Percentiles rank a stretch among this genome's conserved stretches.
Conservation (phyloP, 2,797 vertebrate species). For the Adelosebastes latens region DNA sequence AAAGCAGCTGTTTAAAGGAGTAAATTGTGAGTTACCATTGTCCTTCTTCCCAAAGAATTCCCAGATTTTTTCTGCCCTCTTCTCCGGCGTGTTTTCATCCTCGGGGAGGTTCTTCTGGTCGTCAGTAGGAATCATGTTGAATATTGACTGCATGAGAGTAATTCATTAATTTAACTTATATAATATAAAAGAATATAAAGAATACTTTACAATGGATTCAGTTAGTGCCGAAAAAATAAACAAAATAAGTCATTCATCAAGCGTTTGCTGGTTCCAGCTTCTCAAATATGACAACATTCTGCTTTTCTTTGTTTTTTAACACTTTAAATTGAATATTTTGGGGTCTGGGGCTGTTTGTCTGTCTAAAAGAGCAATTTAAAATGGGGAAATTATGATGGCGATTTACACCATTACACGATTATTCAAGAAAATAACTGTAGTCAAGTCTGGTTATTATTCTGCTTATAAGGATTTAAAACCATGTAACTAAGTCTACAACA, state of each 20-base stretch:
- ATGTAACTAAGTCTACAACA: not conserved
- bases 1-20: not conserved
- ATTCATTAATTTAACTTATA: not conserved
- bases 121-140: conserved; percentile 91
- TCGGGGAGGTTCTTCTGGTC: conserved; percentile 87
- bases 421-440: not conserved
- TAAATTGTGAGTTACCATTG: conserved; percentile 77
- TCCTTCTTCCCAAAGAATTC: conserved; percentile 90
- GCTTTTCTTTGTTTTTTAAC: not conserved
- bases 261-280: not conserved
- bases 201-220: not conserved
- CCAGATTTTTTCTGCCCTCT: conserved; percentile 92
- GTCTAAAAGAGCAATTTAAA: not conserved
- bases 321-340: not conserved
- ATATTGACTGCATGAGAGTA: conserved; percentile 86
- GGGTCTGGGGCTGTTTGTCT: not conserved
- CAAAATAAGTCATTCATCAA: not conserved
- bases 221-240: not conserved
- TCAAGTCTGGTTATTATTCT: not conserved
- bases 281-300: not conserved
- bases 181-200: not conserved
- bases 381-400: not conserved
- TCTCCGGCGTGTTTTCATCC: conserved; percentile 92
- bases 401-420: not conserved
- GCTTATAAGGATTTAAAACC: not conserved